Base-by-base conservation (phyloP, 2,113 vertebrate genomes). In the Tenebrosternarchus preto region DNA sequence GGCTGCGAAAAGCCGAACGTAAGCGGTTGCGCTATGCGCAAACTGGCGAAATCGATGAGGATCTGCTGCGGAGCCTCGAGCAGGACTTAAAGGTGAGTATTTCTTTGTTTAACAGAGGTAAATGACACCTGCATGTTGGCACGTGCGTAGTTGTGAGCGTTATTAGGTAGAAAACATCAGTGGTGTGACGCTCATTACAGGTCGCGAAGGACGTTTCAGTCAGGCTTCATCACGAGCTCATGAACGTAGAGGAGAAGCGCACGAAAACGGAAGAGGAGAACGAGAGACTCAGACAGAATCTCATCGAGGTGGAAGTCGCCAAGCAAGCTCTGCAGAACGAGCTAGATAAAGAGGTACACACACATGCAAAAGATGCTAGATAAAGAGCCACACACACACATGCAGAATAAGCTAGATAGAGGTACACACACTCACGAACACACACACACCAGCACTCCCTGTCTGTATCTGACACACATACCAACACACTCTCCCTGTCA, bases 131-230 rank as follows among this genome's bases (percentile, higher is more conserved):
- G 39, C 39, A 7, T 7, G 39, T 1, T 43, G 39, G 39, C 39
- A 8, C 39, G 39, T 43, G 39, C n/a, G n/a, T n/a, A n/a, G n/a
- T n/a, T n/a, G n/a, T n/a, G n/a, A n/a, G n/a, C n/a, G n/a, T n/a
- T n/a, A n/a, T n/a, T n/a, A n/a, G n/a, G n/a, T n/a, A 59, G 55
- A 22, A 24, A 55, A 27, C 20, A 17, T 55, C 6, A 24, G 15
- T 16, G 20, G 4, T 19, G 27, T 55, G 29, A 36, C 25, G 20
- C 9, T 46, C 82, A 57, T 57, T 5, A 29, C 92, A 99, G 97
- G 97, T 99, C 72, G 97, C 97, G 22, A 99, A 99, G 85, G 97
- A 99, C 83, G 97, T 99, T 31, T 98, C 97, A 0, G 97, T 99
- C 85, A 94, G 97, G 86, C 95, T 99, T 86, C 97, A 99, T 86